A percentile compares a stretch with the other conserved stretches of the same genome.
phyloP scores from a whole-genome alignment of 2,888 invertebrate genomes.

The Quadroppia sp. region DNA sequence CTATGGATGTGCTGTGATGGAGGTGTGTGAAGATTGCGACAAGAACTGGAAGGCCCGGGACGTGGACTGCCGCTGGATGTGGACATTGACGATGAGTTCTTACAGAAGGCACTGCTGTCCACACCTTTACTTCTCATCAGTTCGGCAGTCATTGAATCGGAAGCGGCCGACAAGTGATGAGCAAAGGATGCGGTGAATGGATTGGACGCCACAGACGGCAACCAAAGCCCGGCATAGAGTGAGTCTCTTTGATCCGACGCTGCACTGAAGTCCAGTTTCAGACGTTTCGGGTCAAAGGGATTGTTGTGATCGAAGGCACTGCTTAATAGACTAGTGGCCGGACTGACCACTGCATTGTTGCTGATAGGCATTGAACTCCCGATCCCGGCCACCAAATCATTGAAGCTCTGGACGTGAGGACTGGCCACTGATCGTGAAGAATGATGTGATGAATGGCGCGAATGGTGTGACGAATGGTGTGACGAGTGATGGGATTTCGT shows the following conservation, averaged over 20 bases:
- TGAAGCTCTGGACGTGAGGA: conserved; percentile 28
- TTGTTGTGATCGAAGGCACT: conserved; percentile 58
- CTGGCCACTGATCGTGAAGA: conserved; percentile 10
- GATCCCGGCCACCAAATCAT: conserved; percentile 32
- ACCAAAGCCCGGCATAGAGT: conserved; percentile 67
- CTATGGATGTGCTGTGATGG: neutral
- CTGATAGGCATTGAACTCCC: conserved; percentile 7
- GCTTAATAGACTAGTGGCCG: conserved; percentile 33
- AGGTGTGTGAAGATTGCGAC: conserved; percentile 4
- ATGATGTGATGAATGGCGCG: conserved; percentile 3
- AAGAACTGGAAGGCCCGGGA: conserved; percentile 55
- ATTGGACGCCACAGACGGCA: conserved; percentile 64
- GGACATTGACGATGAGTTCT: conserved; percentile 45
- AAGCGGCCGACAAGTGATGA: conserved; percentile 32
- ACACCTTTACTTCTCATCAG: conserved; percentile 33
- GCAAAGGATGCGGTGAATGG: conserved; percentile 39
- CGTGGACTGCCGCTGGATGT: conserved; percentile 45
- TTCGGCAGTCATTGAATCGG: conserved; percentile 38
- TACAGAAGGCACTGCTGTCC: conserved; percentile 50
- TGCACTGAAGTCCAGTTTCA: conserved; percentile 63
- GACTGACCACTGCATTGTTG: neutral
- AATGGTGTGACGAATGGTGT: neutral
- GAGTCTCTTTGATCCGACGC: conserved; percentile 53
- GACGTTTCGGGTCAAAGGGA: conserved; percentile 61
- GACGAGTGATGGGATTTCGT: neutral